phyloP scores from a whole-genome alignment of 2,888 invertebrate species.

The Malthinus flaveolus region DNA sequence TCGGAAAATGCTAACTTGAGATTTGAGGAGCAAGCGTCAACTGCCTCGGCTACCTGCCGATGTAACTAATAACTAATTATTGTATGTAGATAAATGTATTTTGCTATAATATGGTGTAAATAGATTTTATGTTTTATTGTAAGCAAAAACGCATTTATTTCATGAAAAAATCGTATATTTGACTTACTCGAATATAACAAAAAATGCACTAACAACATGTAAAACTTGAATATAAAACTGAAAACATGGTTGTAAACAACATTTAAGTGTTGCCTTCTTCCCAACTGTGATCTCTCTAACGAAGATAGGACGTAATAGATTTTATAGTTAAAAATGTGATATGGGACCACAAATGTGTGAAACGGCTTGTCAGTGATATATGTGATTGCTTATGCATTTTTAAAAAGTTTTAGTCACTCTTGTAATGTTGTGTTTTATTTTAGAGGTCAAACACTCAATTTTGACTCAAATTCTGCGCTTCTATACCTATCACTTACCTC shows the following conservation, averaged over 20 bases:
- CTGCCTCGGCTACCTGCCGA: too few relatives aligned
- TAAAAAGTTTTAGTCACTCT: conserved; percentile 13
- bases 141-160: too few relatives aligned
- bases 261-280: conserved; percentile 52
- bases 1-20: too few relatives aligned
- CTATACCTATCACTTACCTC: not conserved
- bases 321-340: conserved; percentile 44
- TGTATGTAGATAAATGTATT: too few relatives aligned
- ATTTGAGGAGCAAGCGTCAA: too few relatives aligned
- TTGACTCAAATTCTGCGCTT: not conserved
- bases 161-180: too few relatives aligned
- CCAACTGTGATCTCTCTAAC: conserved; percentile 52
- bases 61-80: too few relatives aligned
- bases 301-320: conserved; percentile 40
- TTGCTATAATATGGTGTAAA: too few relatives aligned
- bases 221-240: conserved; percentile 19
- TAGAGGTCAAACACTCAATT: not conserved
- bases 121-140: too few relatives aligned
- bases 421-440: conserved; percentile 6
- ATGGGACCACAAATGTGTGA: conserved; percentile 44
- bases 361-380: conserved; percentile 27
- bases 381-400: conserved; percentile 29
- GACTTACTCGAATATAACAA: conserved; percentile 15
- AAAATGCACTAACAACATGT: conserved; percentile 13
- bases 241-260: conserved; percentile 30